Evolutionary conservation across 2,888 invertebrate species (phyloP).

Genomic region (Tipula confusa): DNA sequence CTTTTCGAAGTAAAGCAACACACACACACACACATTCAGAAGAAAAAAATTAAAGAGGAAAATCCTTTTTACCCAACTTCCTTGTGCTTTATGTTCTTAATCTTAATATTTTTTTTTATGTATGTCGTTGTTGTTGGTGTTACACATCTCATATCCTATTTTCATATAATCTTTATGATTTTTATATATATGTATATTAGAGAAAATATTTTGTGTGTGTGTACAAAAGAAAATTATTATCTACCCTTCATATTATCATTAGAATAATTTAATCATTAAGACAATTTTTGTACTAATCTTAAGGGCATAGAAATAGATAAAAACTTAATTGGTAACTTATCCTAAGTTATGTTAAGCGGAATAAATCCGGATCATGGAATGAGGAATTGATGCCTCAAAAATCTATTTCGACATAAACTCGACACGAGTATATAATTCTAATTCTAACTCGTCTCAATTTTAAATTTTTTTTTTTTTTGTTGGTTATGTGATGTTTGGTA

Average conservation of each 20-base stretch:
- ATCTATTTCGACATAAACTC: neutral
- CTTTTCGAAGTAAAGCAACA: neutral
- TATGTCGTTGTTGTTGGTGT: neutral
- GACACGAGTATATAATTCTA: neutral
- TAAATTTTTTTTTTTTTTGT: neutral
- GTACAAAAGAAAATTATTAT: neutral
- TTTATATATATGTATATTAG: neutral
- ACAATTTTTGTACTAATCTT: neutral
- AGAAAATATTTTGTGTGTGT: neutral
- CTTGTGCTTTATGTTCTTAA: constrained; percentile 12
- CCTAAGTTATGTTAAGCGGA: constrained; percentile 1
- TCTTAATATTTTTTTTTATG: neutral
- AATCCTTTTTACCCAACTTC: neutral
- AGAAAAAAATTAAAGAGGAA: neutral
- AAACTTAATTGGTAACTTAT: neutral
- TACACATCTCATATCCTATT: neutral
- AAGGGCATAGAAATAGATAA: neutral
- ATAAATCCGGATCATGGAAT: neutral
- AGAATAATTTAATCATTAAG: neutral
- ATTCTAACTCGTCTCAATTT: neutral
- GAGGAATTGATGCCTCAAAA: neutral
- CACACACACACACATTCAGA: too few species aligned
- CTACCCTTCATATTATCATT: constrained; percentile 20
- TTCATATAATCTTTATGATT: neutral
- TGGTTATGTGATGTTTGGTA: neutral